Percentiles rank a stretch among this genome's conserved stretches.
phyloP scores from a whole-genome alignment of 1,140 invertebrate genomes.

The Theocolax elegans region DNA sequence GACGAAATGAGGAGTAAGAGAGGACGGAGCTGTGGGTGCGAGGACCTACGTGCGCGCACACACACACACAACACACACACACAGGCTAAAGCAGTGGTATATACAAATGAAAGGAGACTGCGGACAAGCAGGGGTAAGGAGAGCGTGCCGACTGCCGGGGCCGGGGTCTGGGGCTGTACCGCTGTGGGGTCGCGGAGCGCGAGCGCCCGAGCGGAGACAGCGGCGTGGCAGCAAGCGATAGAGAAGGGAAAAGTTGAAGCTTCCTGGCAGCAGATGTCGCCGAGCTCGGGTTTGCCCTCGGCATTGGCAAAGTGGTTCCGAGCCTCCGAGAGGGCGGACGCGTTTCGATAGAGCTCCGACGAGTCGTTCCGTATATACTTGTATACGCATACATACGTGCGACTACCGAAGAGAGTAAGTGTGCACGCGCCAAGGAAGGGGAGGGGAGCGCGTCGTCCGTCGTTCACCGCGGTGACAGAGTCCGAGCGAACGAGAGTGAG shows the following conservation, averaged over 20 bases:
- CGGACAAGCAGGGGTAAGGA: too few species aligned
- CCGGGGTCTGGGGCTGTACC: too few species aligned
- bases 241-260: not conserved
- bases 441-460: not conserved
- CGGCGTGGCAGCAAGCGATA: not conserved
- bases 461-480: not conserved
- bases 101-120: too few species aligned
- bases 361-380: not conserved
- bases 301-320: slow-evolving; percentile 55
- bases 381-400: not conserved
- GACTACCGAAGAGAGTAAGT: not conserved
- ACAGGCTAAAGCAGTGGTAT: too few species aligned
- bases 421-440: not conserved
- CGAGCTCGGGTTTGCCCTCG: slow-evolving; percentile 17
- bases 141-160: too few species aligned
- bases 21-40: too few species aligned
- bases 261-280: slow-evolving; percentile 24
- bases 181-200: too few species aligned
- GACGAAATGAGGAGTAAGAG: too few species aligned
- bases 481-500: not conserved
- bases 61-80: too few species aligned
- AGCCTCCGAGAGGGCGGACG: slow-evolving; percentile 54
- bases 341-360: slow-evolving; percentile 44
- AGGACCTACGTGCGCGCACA: too few species aligned
- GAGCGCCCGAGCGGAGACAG: slow-evolving; percentile 23